Percentiles rank a stretch among this genome's conserved stretches.
These are phyloP conservation scores for Octopus sinensis DNA, from an alignment of 1,140 invertebrate species.

Conservation along the genomic window DNA sequence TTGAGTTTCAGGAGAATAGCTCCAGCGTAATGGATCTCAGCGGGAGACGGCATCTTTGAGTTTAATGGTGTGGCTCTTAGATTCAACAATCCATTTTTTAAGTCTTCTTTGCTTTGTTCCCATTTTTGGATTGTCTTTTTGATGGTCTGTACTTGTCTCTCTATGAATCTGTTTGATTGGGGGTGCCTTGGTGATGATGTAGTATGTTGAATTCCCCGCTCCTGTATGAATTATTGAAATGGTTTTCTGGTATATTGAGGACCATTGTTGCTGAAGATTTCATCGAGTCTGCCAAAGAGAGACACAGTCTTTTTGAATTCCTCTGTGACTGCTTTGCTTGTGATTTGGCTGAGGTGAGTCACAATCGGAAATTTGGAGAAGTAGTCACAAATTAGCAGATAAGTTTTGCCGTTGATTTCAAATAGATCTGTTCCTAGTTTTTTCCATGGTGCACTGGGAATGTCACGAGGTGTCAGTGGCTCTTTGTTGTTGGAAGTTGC, in stretches of 20 bases:
- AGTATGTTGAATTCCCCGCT: constrained; percentile 33
- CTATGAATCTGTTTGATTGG: constrained; percentile 26
- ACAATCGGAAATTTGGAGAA: constrained; percentile 25
- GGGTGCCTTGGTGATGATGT: constrained; percentile 25
- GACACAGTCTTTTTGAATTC: constrained; percentile 28
- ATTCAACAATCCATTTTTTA: neutral
- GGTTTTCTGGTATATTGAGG: constrained; percentile 28
- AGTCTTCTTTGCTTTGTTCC: neutral
- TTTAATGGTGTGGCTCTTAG: neutral
- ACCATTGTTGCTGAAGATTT: constrained; percentile 28
- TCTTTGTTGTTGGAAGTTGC: neutral
- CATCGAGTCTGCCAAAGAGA: constrained; percentile 28
- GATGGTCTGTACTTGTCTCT: neutral
- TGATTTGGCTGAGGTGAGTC: constrained; percentile 15
- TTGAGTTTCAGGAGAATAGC: neutral
- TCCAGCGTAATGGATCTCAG: neutral
- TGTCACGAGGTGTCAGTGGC: constrained; percentile 21
- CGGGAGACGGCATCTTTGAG: neutral
- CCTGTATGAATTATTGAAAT: constrained; percentile 26
- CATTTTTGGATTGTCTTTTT: neutral
- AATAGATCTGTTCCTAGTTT: constrained; percentile 31
- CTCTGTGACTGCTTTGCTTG: constrained; percentile 21
- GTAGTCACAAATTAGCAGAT: constrained; percentile 31
- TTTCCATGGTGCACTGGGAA: constrained; percentile 29
- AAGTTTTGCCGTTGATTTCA: constrained; percentile 25